A percentile compares a stretch with the other conserved stretches of the same genome.
These are phyloP conservation scores for Xyliphius kryptos DNA, from an alignment of 2,113 vertebrate species.

Conservation along the genomic window DNA sequence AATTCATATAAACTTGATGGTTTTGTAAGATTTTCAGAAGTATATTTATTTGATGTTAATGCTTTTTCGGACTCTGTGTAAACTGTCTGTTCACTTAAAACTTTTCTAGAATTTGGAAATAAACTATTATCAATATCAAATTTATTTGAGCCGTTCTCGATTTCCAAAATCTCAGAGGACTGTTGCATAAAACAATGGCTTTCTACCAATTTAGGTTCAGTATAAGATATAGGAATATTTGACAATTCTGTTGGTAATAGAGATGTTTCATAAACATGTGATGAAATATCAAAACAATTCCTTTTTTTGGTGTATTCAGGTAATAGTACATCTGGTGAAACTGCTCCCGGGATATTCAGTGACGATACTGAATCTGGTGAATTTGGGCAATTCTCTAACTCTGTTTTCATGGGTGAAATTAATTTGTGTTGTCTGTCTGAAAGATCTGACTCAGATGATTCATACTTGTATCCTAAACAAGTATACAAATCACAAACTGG, in stretches of 20 bases:
- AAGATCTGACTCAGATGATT: constrained; percentile 36
- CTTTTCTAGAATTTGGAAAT: neutral
- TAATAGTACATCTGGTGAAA: neutral
- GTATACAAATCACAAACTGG: constrained; percentile 3
- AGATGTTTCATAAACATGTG: neutral
- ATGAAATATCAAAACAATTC: neutral
- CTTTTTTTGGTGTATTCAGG: constrained; percentile 9
- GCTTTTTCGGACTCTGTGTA: neutral
- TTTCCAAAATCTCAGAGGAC: constrained; percentile 3
- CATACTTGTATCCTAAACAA: constrained; percentile 1
- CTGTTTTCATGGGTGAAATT: constrained; percentile 2
- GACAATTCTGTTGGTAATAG: neutral
- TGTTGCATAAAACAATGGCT: constrained; percentile 4
- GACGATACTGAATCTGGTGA: constrained; percentile 32
- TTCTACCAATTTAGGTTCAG: too few relatives aligned
- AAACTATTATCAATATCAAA: neutral
- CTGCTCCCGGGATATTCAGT: constrained; percentile 1
- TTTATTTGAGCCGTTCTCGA: constrained; percentile 9
- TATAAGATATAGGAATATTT: neutral
- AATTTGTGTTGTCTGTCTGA: constrained; percentile 38
- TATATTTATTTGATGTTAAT: too few relatives aligned
- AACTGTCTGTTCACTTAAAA: neutral
- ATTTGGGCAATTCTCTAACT: constrained; percentile 6
- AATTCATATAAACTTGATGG: neutral
- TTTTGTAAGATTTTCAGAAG: neutral